phyloP scores from a whole-genome alignment of 2,888 invertebrate genomes.

The Smittia aterrima region DNA sequence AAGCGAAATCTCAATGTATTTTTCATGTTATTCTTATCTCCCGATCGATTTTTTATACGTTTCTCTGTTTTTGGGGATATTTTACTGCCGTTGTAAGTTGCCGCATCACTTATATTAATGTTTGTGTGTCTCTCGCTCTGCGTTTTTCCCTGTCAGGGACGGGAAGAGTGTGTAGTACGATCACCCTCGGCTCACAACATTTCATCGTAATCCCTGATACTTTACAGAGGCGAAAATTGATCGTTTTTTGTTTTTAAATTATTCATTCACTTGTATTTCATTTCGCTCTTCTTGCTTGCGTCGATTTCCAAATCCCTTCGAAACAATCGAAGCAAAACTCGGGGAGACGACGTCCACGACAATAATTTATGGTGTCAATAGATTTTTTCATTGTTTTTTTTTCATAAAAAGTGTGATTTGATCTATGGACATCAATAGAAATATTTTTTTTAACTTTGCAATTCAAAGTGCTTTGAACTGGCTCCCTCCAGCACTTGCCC shows the following conservation, averaged over 20 bases:
- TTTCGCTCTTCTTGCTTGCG: neutral
- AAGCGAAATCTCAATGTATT: constrained; percentile 29
- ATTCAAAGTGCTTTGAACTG: too few relatives aligned
- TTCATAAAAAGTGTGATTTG: neutral
- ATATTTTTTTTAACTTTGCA: too few relatives aligned
- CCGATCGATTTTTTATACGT: constrained; percentile 25
- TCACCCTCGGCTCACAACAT: neutral
- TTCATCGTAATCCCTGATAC: neutral
- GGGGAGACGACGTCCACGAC: neutral
- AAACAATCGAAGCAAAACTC: neutral
- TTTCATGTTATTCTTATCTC: constrained; percentile 29
- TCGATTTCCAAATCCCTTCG: neutral
- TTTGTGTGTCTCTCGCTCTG: neutral
- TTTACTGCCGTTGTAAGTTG: constrained; percentile 24
- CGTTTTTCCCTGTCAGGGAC: neutral
- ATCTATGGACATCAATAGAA: too few relatives aligned
- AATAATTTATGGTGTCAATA: constrained; percentile 30
- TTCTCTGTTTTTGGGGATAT: constrained; percentile 15
- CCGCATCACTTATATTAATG: constrained; percentile 32
- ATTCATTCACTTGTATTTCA: constrained; percentile 28
- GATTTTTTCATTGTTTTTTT: neutral
- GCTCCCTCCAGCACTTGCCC: too few relatives aligned
- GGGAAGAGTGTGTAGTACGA: neutral
- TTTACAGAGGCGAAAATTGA: constrained; percentile 28
- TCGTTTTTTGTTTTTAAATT: constrained; percentile 27